Evolutionary conservation across 1,140 invertebrate species (phyloP), one percentile per base, ranked within the genome.

Genomic region (Cotesia vestalis): DNA sequence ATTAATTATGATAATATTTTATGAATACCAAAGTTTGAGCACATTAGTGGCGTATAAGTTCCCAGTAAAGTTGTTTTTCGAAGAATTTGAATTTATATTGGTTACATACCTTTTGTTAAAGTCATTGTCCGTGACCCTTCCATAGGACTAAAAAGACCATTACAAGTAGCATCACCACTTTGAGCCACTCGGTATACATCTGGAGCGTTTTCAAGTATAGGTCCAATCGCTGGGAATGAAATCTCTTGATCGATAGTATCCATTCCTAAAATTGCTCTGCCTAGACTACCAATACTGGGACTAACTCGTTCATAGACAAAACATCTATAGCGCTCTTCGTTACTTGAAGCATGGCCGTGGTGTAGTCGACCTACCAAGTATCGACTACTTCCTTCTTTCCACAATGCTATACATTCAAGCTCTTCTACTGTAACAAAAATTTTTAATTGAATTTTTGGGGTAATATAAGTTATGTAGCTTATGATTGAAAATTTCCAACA

Each of bases 251-350:
- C 83, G 69, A 84, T 76, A 66, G 80, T 76, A 64, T 79, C 81
- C 68, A 85, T 82, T 62, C 84, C 77, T 4, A 78, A 59, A 57
- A 78, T 80, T 57, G 82, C 81, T 61, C 83, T 79, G 62, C 79
- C 83, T 69, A 84, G 71, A 60, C 78, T 81, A 38, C 81, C 78
- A 51, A 83, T 80, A 38, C 75, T 81, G 73, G 85, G 88, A 4
- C 78, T 83, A 20, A 89, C 91, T 87, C 93, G 93, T 86, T 96
- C 94, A 86, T 94, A 96, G 46, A 97, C 94, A 88, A 96, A 97
- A 88, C 96, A 97, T 73, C 95, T 89, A 86, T 95, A 97, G 69
- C 94, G 91, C 84, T 97, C 95, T 84, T 97, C 95, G 86, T 96
- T 95, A 75, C 93, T 94, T 70, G 94, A 94, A 52, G 94, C 93